Evolutionary conservation across 2,113 vertebrate genomes (phyloP).

Genomic region (Thamnaconus septentrionalis): DNA sequence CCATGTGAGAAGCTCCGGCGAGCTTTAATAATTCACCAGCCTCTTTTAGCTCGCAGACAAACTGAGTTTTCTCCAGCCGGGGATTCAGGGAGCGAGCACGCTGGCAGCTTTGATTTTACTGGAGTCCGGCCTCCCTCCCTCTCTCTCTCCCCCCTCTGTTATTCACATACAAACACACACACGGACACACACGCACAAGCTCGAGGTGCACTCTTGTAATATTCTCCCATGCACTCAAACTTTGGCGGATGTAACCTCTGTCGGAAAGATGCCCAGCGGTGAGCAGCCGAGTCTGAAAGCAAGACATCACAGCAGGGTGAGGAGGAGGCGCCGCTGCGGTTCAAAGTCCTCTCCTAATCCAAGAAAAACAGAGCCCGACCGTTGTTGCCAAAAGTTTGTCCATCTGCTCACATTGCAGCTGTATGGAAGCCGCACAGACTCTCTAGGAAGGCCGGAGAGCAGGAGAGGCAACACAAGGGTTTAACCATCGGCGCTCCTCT

Average conservation of each 20-base stretch:
- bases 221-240: slow-evolving; percentile 9
- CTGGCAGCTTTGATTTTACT: slow-evolving; percentile 66
- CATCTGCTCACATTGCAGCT: no score
- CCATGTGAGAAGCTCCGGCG: slow-evolving; percentile 58
- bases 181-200: background rate
- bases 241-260: background rate
- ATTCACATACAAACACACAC: background rate
- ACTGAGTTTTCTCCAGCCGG: slow-evolving; percentile 62
- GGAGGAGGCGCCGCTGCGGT: background rate
- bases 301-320: background rate
- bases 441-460: no score
- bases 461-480: no score
- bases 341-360: slow-evolving; percentile 7
- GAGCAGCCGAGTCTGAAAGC: background rate
- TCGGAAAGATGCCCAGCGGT: background rate
- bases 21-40: slow-evolving; percentile 70
- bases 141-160: background rate
- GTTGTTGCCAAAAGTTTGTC: no score
- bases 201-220: slow-evolving; percentile 20
- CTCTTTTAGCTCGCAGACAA: slow-evolving; percentile 68
- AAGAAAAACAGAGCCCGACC: no score
- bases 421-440: no score
- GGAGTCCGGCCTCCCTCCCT: slow-evolving; percentile 32
- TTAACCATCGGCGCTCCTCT: no score
- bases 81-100: slow-evolving; percentile 49